A percentile compares a stretch with the other conserved stretches of the same genome.
These are phyloP conservation scores for Chaetophractus vellerosus DNA, from an alignment of 2,797 vertebrate genomes.

Conservation along the genomic window DNA sequence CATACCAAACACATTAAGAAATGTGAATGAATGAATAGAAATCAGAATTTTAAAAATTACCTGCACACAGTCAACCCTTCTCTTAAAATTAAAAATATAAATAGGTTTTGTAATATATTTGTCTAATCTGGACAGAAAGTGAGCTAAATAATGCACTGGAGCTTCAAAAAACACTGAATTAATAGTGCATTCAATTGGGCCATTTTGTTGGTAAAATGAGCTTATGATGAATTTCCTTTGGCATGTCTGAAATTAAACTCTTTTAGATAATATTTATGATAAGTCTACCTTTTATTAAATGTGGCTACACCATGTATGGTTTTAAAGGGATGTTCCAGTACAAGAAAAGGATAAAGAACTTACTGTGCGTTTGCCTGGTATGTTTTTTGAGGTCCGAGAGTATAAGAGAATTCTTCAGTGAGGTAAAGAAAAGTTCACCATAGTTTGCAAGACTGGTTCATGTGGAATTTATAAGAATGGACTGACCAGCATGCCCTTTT, in stretches of 20 bases:
- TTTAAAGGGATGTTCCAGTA: background rate
- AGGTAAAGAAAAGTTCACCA: conserved; percentile 84
- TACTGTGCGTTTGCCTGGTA: conserved; percentile 26
- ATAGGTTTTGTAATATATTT: background rate
- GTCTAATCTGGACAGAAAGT: background rate
- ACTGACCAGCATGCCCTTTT: conserved; percentile 77
- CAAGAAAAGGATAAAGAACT: conserved; percentile 37
- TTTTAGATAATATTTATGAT: background rate
- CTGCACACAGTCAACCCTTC: background rate
- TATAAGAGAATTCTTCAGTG: conserved; percentile 77
- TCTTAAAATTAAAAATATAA: background rate
- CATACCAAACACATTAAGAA: background rate
- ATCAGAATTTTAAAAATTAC: background rate
- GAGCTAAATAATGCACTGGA: background rate
- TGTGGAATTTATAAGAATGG: conserved; percentile 79
- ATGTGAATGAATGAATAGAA: background rate
- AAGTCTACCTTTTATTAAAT: background rate
- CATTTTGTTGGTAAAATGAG: conserved; percentile 6
- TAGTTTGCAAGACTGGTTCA: conserved; percentile 71
- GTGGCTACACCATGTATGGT: background rate
- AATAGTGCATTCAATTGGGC: background rate
- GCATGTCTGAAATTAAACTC: conserved; percentile 23
- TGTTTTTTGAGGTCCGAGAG: conserved; percentile 67
- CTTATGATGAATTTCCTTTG: background rate
- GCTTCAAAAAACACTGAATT: background rate